Base-by-base conservation (phyloP, 37 sponge, comb jelly and placozoan species). In the Bolinopsis microptera region DNA sequence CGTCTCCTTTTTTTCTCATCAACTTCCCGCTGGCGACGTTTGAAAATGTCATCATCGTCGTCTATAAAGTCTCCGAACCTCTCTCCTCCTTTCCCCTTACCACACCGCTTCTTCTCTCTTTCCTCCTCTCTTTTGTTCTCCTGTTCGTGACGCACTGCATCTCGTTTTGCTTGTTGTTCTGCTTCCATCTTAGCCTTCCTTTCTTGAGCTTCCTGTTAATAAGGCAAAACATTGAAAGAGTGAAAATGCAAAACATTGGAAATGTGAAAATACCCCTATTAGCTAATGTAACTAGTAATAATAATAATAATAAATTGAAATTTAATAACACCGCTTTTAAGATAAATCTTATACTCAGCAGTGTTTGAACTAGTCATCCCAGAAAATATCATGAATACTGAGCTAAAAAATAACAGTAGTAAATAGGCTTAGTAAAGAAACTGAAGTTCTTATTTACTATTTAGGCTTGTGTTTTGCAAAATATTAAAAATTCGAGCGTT, bases 81-180 rank as follows among this genome's bases (percentile, higher is more conserved):
- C 21, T 35, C 80, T 2, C 23, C 27, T 18, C 27, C 27, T 30
- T 30, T 3, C 34, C 9, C 80, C 1, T 36, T 1, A 3, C 9
- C 80, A 27, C 32, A 21, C 9, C 1, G 21, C 33, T 77, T 77
- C 18, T 32, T 27, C 21, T 77, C 36, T 0, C 80, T 34, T 77
- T 77, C 80, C 35, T 77, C 80, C 0, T 13, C 36, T 32, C 32
- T 77, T 48, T 86, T 86, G 28, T 48, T 2, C 13, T 86, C 90
- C 39, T 33, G 13, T 40, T 86, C 90, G 2, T 37, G 38, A 5
- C 36, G 34, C 61, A 36, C 61, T 24, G 90, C 90, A 35, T 77
- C 80, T 25, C 90, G 90, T 86, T 86, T 86, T 16, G 90, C 90
- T n/a, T 86, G 61, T 27, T 86, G 90, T 38, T 86, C 90, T 86